phyloP scores from a whole-genome alignment of 1,140 invertebrate species.

The Meloidogyne floridensis region DNA sequence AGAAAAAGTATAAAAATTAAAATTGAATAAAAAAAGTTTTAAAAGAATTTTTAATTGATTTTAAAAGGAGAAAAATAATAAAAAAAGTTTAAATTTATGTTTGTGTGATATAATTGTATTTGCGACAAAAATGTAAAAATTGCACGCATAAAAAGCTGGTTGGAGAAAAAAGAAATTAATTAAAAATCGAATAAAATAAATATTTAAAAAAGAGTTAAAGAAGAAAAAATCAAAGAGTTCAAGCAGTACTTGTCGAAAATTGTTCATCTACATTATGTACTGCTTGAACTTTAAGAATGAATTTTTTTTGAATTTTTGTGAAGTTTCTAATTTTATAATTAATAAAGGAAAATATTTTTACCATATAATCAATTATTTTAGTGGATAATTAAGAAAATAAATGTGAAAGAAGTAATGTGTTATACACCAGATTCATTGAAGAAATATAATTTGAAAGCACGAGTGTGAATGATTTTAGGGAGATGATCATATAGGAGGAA shows the following conservation, averaged over 20 bases:
- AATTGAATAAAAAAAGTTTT: not conserved
- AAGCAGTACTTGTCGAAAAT: not conserved
- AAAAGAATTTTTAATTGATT: not conserved
- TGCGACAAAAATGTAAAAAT: not conserved
- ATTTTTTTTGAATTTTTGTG: not conserved
- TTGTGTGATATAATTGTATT: not conserved
- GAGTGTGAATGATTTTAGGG: not conserved
- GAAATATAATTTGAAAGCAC: not conserved
- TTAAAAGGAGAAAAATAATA: not conserved
- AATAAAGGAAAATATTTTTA: not conserved
- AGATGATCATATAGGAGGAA: not conserved
- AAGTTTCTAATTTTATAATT: not conserved
- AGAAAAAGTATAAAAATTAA: constrained; percentile 6
- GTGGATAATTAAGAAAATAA: not conserved
- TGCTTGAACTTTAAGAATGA: not conserved
- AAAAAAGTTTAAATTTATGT: not conserved
- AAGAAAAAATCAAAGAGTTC: not conserved
- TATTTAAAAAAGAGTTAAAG: not conserved
- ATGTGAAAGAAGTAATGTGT: not conserved
- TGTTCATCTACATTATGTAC: not conserved
- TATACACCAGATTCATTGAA: not conserved
- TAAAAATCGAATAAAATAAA: not conserved
- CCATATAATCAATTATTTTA: not conserved
- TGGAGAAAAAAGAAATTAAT: not conserved
- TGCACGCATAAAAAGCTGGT: not conserved